Evolutionary conservation across 2,113 vertebrate species (phyloP), one percentile per base, ranked within the genome.

Genomic region (Callithrix jacchus): DNA sequence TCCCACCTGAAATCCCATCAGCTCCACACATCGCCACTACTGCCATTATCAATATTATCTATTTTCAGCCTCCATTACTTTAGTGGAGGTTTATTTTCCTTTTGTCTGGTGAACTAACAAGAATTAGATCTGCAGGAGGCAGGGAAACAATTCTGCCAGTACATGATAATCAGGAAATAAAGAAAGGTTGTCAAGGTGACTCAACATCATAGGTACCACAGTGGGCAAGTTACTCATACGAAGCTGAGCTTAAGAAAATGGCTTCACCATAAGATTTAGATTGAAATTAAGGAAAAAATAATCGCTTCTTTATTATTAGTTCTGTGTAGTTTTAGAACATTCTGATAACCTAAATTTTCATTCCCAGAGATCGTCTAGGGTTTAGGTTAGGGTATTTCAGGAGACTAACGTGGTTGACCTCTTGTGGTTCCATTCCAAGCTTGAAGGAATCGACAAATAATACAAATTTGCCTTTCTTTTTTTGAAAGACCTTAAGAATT

Each of bases 291-390:
- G 6, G n/a, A 30, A 14, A 10, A 35, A 61, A 10, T 32, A 61
- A 11, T 4, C 18, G 3, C 25, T 89, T 84, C 42, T 42, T 84
- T 18, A 37, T 86, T 27, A 54, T 42, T 66, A 52, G 17, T 32
- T 30, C 35, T 84, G 11, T 37, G 58, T 81, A 40, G 6, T 35
- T 37, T 80, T 45, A 30, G 27, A 70, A 80, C 42, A 64, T 30
- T 9, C 47, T n/a, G 49, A 52, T 79, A n/a, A 40, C 45, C 35
- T 64, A 35, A 16, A 2, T 58, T 79, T 95, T 91, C 10, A 30
- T 56, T 82, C 35, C 21, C 6, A 20, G 79, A 80, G 32, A 58
- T 10, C 25, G 12, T 3, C 0, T 0, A 4, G 8, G 11, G 1
- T 37, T 58, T 40, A 30, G 58, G 25, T 73, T 56, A 1, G 9